These are phyloP conservation scores for Brachionus rotundiformis DNA, from an alignment of 1,140 invertebrate species.

Conservation along the genomic window DNA sequence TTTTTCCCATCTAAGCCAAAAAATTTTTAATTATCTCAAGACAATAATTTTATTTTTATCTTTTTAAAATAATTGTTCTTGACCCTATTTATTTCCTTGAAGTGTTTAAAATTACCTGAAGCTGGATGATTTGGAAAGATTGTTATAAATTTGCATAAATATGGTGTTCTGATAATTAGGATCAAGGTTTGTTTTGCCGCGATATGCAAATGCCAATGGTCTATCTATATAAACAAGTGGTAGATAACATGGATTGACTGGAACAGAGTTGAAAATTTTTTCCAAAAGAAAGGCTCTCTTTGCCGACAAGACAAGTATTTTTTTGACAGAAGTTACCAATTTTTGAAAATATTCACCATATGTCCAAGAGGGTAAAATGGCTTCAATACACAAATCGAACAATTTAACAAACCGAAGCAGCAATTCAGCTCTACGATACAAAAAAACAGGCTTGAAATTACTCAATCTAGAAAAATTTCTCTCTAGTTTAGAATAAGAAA, in stretches of 20 bases:
- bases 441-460: constrained; percentile 37
- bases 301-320: constrained; percentile 61
- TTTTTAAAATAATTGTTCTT: no score
- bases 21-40: background rate
- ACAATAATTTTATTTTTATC: background rate
- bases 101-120: constrained; percentile 4
- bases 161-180: constrained; percentile 32
- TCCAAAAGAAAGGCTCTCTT: constrained; percentile 60
- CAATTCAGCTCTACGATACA: constrained; percentile 15
- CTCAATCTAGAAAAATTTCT: constrained; percentile 16
- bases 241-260: constrained; percentile 56
- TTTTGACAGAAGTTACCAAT: constrained; percentile 56
- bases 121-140: background rate
- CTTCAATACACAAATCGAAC: constrained; percentile 49
- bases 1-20: constrained; percentile 55
- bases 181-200: background rate
- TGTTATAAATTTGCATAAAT: constrained; percentile 37
- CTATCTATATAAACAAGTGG: background rate
- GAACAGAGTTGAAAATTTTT: constrained; percentile 60
- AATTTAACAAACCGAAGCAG: constrained; percentile 21
- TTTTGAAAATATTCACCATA: constrained; percentile 49
- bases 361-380: constrained; percentile 25
- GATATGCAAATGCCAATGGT: constrained; percentile 22
- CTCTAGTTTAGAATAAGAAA: background rate
- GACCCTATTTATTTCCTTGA: no score